These are phyloP conservation scores for Esox lucius DNA, from an alignment of 2,797 vertebrate species.

Conservation along the genomic window DNA sequence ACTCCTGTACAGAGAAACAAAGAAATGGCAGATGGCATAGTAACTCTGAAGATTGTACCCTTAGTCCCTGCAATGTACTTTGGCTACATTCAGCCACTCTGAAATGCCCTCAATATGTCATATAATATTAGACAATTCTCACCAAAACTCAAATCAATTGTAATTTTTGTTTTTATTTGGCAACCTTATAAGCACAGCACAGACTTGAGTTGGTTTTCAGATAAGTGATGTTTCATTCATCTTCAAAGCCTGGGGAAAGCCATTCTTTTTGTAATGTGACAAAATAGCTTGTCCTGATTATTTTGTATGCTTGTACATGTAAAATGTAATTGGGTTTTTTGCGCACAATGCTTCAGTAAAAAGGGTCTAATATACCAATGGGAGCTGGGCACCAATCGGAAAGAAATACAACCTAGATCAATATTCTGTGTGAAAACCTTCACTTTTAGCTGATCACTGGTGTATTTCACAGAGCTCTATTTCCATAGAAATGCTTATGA, in stretches of 20 bases:
- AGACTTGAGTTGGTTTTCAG: not conserved
- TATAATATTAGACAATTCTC: too few species aligned
- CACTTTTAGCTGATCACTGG: not conserved
- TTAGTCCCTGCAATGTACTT: not conserved
- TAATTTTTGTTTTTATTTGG: too few species aligned
- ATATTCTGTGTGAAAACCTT: not conserved
- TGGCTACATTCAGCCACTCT: not conserved
- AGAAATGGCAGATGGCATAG: not conserved
- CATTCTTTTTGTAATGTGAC: not conserved
- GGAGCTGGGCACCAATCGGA: not conserved
- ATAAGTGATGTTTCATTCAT: not conserved
- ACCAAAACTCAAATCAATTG: too few species aligned
- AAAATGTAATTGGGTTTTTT: not conserved
- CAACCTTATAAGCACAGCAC: not conserved
- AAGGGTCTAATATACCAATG: too few species aligned
- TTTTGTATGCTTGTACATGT: not conserved
- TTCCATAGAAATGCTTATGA: not conserved
- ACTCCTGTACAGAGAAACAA: too few species aligned
- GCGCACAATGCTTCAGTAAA: too few species aligned
- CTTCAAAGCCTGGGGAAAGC: not conserved
- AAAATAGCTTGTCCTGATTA: not conserved
- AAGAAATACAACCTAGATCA: not conserved
- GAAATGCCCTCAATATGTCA: not conserved
- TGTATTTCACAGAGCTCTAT: not conserved
- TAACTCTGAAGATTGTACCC: not conserved